A percentile compares a stretch with the other conserved stretches of the same genome.
These are phyloP conservation scores for Coilia nasus DNA, from an alignment of 2,797 vertebrate genomes.

Conservation along the genomic window DNA sequence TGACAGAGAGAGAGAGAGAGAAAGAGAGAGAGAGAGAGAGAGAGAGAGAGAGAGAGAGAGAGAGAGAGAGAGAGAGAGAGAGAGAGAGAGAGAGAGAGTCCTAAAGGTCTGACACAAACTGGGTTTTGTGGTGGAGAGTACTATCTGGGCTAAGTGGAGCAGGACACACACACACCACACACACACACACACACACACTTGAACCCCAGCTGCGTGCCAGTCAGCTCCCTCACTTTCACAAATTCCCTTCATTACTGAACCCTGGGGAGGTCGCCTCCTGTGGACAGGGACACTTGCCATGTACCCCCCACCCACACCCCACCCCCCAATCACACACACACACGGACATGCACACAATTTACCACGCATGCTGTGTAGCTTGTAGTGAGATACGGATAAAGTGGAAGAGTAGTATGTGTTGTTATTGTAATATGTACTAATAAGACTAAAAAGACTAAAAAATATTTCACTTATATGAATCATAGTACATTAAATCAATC, in stretches of 20 bases:
- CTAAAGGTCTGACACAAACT: neutral
- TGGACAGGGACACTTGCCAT: slow-evolving; percentile 29
- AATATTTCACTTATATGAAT: neutral
- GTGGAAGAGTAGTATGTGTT: neutral
- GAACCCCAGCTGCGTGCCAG: slow-evolving; percentile 39
- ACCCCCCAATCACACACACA: neutral
- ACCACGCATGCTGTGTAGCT: neutral
- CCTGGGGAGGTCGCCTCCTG: slow-evolving; percentile 30
- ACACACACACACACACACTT: neutral
- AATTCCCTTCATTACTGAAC: slow-evolving; percentile 39
- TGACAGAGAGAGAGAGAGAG: neutral
- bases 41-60: neutral
- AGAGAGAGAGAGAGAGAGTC: slow-evolving; percentile 14
- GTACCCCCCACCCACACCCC: neutral
- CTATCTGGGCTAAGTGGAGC: slow-evolving; percentile 5
- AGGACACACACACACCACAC: slow-evolving; percentile 3
- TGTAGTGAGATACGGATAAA: neutral
- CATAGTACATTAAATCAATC: too few species aligned
- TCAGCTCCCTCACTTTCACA: slow-evolving; percentile 27
- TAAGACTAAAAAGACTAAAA: neutral
- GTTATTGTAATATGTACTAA: neutral
- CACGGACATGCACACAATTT: neutral
- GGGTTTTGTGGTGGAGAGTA: neutral
- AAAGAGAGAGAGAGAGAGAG: slow-evolving; percentile 29
- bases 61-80: slow-evolving; percentile 28